Evolutionary conservation across 1,140 invertebrate genomes (phyloP).

Genomic region (Thaumetopoea pityocampa): DNA sequence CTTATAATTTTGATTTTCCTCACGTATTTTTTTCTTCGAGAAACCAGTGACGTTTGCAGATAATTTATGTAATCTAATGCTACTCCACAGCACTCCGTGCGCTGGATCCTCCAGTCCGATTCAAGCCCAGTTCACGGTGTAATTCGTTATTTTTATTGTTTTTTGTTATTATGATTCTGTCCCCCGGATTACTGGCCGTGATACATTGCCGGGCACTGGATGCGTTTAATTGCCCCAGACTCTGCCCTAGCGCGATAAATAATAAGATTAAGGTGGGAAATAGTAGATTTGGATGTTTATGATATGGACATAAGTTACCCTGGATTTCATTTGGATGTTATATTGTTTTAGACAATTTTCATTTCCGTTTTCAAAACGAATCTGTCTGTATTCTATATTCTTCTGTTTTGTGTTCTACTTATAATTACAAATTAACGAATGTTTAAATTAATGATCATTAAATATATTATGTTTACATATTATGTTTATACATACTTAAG

Average conservation of each 20-base stretch:
- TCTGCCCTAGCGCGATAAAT: conserved; percentile 52
- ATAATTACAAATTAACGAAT: too few species aligned
- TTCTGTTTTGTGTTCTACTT: too few species aligned
- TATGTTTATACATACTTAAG: too few species aligned
- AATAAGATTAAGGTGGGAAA: conserved; percentile 62
- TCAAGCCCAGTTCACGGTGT: conserved; percentile 55
- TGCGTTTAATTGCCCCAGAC: conserved; percentile 69
- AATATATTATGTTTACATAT: too few species aligned
- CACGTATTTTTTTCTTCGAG: too few species aligned
- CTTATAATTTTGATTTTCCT: too few species aligned
- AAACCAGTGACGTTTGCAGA: too few species aligned
- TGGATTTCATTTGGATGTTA: too few species aligned
- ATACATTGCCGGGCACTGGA: conserved; percentile 60
- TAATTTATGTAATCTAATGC: conserved; percentile 4
- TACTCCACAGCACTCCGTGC: conserved; percentile 26
- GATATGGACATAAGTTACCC: conserved; percentile 32
- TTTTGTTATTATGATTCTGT: conserved; percentile 74
- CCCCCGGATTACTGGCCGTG: conserved; percentile 57
- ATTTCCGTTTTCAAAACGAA: too few species aligned
- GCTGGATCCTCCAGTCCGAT: conserved; percentile 40
- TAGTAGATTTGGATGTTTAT: conserved; percentile 50
- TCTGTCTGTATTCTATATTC: too few species aligned
- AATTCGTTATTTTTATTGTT: conserved; percentile 75
- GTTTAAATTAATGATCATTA: too few species aligned
- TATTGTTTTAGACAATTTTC: too few species aligned